Percentiles rank a stretch among this genome's conserved stretches.
Evolutionary conservation across 2,888 invertebrate genomes (phyloP).

Genomic region (Callyntrura sp.): DNA sequence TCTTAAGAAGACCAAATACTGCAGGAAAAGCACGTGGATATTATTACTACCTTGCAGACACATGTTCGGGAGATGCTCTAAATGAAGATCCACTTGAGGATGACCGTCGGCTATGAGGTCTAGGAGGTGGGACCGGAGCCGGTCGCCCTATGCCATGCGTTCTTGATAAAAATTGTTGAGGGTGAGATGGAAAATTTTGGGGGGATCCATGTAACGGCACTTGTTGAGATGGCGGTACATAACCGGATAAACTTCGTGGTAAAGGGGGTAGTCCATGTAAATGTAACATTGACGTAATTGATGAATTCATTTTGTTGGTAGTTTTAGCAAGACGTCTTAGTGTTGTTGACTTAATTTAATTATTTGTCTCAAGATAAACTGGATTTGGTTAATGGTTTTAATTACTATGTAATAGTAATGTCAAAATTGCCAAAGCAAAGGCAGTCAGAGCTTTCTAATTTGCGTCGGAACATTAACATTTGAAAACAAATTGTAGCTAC

Average conservation of each 20-base stretch:
- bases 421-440: too few species aligned
- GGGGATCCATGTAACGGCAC: slow-evolving; percentile 71
- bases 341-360: not conserved
- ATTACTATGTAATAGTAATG: not conserved
- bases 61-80: slow-evolving; percentile 81
- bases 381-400: not conserved
- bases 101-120: slow-evolving; percentile 82
- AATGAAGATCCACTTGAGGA: slow-evolving; percentile 83
- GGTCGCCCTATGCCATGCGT: slow-evolving; percentile 69
- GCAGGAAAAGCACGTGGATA: not conserved
- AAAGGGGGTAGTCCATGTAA: slow-evolving; percentile 83
- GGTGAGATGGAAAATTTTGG: slow-evolving; percentile 74
- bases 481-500: not conserved
- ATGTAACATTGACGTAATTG: slow-evolving; percentile 77
- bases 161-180: slow-evolving; percentile 61
- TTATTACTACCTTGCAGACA: slow-evolving; percentile 78
- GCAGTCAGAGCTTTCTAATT: too few species aligned
- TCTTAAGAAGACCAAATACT: too few species aligned
- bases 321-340: not conserved
- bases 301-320: slow-evolving; percentile 70
- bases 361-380: slow-evolving; percentile 25
- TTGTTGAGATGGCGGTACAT: slow-evolving; percentile 54
- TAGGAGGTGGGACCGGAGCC: slow-evolving; percentile 83
- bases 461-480: too few species aligned
- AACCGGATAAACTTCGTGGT: slow-evolving; percentile 81